A percentile compares a stretch with the other conserved stretches of the same genome.
Conservation (phyloP, 1,140 invertebrate genomes). For the Macrotrachela quadricornifera region DNA sequence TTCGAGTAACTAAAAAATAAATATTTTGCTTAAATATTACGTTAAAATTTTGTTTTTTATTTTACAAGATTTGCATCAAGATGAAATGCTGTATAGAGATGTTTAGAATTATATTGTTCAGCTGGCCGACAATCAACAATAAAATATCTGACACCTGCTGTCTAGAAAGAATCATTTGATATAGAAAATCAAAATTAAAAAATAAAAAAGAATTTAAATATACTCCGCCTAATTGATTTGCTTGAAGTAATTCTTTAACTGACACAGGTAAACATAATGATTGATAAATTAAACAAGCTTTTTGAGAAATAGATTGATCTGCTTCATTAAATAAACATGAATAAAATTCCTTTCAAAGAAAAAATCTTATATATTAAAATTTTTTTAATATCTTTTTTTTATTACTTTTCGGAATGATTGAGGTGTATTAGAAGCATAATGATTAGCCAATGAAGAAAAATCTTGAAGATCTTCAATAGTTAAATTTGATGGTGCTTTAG, state of each 20-base stretch:
- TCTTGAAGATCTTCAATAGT: conserved; percentile 37
- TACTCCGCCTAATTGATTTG: conserved; percentile 15
- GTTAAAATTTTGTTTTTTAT: conserved; percentile 7
- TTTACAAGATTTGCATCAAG: conserved; percentile 71
- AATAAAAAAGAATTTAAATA: not conserved
- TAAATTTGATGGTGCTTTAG: conserved; percentile 51
- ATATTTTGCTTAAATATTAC: not conserved
- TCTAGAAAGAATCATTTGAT: conserved; percentile 34
- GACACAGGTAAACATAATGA: conserved; percentile 79
- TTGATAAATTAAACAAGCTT: conserved; percentile 41
- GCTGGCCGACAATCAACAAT: conserved; percentile 84
- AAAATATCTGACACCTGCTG: conserved; percentile 50
- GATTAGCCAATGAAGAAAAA: conserved; percentile 81
- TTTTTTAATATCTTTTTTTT: too few species aligned
- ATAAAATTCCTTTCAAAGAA: too few species aligned
- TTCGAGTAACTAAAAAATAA: conserved; percentile 53
- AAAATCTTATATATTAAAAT: too few species aligned
- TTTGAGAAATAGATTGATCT: not conserved
- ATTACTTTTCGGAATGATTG: conserved; percentile 57
- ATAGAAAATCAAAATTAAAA: too few species aligned
- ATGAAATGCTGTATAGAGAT: conserved; percentile 87
- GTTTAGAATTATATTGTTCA: conserved; percentile 85
- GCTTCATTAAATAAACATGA: too few species aligned
- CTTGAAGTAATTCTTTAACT: conserved; percentile 34
- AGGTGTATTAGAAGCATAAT: conserved; percentile 74